Evolutionary conservation across 2,888 invertebrate species (phyloP).

Genomic region (Synergus itoensis): DNA sequence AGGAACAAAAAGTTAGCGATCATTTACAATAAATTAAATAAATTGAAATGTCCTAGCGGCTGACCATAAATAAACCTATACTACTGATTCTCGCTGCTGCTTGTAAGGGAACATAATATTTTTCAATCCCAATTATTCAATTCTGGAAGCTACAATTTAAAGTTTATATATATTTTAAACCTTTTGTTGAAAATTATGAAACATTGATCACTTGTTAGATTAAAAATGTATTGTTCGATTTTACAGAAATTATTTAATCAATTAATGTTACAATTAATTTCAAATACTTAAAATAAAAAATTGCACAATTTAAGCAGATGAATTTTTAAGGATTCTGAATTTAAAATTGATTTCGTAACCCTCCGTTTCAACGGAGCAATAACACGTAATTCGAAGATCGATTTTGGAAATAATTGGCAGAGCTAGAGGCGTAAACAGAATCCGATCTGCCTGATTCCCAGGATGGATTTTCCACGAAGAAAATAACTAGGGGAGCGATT

Average conservation of each 20-base stretch:
- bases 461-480: neutral
- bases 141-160: no score
- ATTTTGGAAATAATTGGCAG: neutral
- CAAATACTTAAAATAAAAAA: no score
- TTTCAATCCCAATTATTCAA: neutral
- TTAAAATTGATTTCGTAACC: neutral
- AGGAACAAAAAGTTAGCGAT: no score
- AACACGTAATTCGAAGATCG: conserved; percentile 6
- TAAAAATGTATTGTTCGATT: no score
- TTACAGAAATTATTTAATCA: no score
- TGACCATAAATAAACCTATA: neutral
- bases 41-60: neutral
- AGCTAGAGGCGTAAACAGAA: neutral
- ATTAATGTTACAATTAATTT: no score
- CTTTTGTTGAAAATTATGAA: no score
- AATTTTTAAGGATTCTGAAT: neutral
- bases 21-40: neutral
- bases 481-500: neutral
- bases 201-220: no score
- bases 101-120: neutral
- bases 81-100: neutral
- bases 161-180: no score
- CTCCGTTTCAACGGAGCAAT: neutral
- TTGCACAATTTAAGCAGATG: no score
- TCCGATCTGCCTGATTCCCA: neutral